These are phyloP conservation scores for Boloria selene DNA, from an alignment of 2,888 invertebrate genomes.

Conservation along the genomic window DNA sequence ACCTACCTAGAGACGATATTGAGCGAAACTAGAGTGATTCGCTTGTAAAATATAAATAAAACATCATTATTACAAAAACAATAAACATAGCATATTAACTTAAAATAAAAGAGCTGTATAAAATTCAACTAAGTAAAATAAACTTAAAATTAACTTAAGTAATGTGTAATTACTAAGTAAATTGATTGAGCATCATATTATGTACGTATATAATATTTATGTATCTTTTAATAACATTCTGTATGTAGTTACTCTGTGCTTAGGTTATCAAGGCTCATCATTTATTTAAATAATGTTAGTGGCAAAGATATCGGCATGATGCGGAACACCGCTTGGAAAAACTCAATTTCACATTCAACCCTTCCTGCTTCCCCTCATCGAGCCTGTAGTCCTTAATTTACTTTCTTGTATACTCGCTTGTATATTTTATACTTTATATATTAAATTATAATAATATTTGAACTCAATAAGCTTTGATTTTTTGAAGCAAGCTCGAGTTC, in stretches of 20 bases:
- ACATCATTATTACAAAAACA: no score
- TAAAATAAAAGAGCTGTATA: no score
- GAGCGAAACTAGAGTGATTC: no score
- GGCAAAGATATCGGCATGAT: slow-evolving; percentile 38
- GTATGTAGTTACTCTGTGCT: slow-evolving; percentile 10
- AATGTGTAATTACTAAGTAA: no score
- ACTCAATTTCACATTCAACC: slow-evolving; percentile 17
- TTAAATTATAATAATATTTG: slow-evolving; percentile 5
- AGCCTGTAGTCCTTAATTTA: slow-evolving; percentile 15
- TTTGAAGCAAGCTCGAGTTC: no score
- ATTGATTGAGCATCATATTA: no score
- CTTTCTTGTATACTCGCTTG: neutral
- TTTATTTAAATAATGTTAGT: slow-evolving; percentile 42
- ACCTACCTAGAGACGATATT: no score
- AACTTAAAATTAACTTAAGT: no score
- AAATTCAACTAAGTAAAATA: no score
- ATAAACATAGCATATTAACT: no score
- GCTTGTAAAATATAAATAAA: no score
- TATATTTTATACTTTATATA: slow-evolving; percentile 12
- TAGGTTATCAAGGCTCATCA: slow-evolving; percentile 39
- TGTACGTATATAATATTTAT: neutral
- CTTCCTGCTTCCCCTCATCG: slow-evolving; percentile 12
- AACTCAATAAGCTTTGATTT: no score
- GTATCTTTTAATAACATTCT: neutral
- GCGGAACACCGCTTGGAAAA: slow-evolving; percentile 17